phyloP scores from a whole-genome alignment of 1,140 invertebrate species.

The Penaeus chinensis region DNA sequence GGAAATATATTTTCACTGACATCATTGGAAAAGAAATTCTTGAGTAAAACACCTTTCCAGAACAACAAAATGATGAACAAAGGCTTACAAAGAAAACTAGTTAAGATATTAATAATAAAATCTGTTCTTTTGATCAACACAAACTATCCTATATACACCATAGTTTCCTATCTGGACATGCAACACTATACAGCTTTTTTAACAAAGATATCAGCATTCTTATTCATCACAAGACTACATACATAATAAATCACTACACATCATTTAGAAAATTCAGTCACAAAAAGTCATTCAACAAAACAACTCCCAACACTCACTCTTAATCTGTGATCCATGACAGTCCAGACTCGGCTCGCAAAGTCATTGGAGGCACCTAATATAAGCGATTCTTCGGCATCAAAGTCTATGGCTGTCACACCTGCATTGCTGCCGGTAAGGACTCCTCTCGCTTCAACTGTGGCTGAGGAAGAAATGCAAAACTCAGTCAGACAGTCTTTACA shows the following conservation, averaged over 20 bases:
- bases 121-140: too few species aligned
- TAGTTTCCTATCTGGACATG: too few species aligned
- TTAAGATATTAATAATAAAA: too few species aligned
- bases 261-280: background rate
- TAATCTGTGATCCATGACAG: conserved; percentile 86
- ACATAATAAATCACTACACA: background rate
- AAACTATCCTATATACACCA: too few species aligned
- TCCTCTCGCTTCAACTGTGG: conserved; percentile 78
- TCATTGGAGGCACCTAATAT: conserved; percentile 94
- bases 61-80: too few species aligned
- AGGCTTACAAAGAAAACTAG: too few species aligned
- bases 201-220: background rate
- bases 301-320: conserved; percentile 77
- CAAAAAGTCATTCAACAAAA: conserved; percentile 1
- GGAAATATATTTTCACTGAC: background rate
- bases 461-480: conserved; percentile 67
- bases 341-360: conserved; percentile 95
- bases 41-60: too few species aligned
- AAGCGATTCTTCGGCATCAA: conserved; percentile 87
- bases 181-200: too few species aligned
- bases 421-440: conserved; percentile 90
- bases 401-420: conserved; percentile 76
- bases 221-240: background rate
- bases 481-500: background rate
- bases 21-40: background rate